Evolutionary conservation across 2,888 invertebrate genomes (phyloP).

Genomic region (Lacanobia oleracea): DNA sequence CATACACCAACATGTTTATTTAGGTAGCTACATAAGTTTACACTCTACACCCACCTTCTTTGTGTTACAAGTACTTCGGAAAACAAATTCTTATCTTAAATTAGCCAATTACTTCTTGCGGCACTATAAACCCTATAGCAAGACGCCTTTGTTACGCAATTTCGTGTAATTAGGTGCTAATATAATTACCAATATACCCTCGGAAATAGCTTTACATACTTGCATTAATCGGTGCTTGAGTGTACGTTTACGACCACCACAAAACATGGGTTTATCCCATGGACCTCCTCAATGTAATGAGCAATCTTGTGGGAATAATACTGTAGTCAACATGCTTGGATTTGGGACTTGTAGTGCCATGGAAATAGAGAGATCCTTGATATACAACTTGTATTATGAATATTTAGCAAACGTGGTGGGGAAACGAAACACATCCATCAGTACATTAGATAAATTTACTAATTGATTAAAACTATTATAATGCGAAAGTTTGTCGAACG

Average conservation of each 20-base stretch:
- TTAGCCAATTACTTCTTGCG: conserved; percentile 51
- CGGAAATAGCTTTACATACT: conserved; percentile 31
- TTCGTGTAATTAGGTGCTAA: conserved; percentile 45
- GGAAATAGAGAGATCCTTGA: neutral
- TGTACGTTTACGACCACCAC: neutral
- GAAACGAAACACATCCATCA: neutral
- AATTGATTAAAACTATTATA: conserved; percentile 8
- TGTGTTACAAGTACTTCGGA: conserved; percentile 42
- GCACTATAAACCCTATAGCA: conserved; percentile 36
- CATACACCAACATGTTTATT: conserved; percentile 57
- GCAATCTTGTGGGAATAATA: conserved; percentile 15
- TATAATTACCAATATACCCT: conserved; percentile 58
- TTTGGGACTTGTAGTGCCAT: neutral
- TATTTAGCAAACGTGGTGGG: too few species aligned
- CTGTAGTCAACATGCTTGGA: conserved; percentile 27
- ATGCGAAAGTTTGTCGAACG: conserved; percentile 19
- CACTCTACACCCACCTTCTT: conserved; percentile 44
- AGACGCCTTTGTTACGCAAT: conserved; percentile 38
- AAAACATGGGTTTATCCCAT: conserved; percentile 13
- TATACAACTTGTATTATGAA: neutral
- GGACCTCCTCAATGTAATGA: conserved; percentile 8
- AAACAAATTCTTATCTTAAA: conserved; percentile 50
- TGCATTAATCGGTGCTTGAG: conserved; percentile 10
- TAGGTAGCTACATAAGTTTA: conserved; percentile 47
- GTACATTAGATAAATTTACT: neutral